Evolutionary conservation across 2,797 vertebrate genomes (phyloP), one percentile per base, ranked within the genome.

Genomic region (Setipinna tenuifilis): DNA sequence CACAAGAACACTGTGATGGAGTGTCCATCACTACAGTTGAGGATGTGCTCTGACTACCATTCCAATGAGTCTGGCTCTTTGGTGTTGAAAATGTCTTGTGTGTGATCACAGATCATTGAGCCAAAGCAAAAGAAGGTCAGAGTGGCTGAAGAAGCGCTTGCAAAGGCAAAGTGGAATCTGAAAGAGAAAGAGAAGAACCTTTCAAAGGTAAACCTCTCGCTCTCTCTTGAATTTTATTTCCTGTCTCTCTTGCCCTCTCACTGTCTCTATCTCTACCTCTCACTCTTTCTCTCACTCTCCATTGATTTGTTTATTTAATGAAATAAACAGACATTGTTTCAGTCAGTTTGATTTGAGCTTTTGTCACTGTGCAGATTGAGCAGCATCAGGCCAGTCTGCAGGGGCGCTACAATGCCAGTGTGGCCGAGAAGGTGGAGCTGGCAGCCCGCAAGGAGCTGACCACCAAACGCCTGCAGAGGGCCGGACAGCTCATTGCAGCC

Each of bases 61-160:
- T 41, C 35, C 35, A 41, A 41, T 41, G 35, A 41, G 35, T 5
- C 35, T 41, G 35, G 35, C 35, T 41, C 35, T 41, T 41, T 41
- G 5, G 35, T 41, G 35, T 41, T 41, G 6, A 61, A 9, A 50
- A 83, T 23, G n/a, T 85, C 23, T 46, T 19, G 41, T 91, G 41
- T 91, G 59, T 48, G 90, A 65, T 78, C 81, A 11, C 62, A 95
- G 94, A n/a, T 92, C 61, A 87, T 94, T 78, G 80, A 88, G n/a
- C 94, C 94, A 10, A 95, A 94, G 71, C 90, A 93, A 85, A 71
- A 78, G 3, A 91, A 91, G 12, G 91, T 94, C 1, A 46, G 84
- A 3, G 93, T 94, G 85, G 94, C 94, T 62, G 90, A 95, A 25
- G 92, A 90, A 17, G 89, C 93, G 6, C 90, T 95, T 7, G 90